Conservation (phyloP, 1,140 invertebrate genomes). For the Brachionus calyciflorus region DNA sequence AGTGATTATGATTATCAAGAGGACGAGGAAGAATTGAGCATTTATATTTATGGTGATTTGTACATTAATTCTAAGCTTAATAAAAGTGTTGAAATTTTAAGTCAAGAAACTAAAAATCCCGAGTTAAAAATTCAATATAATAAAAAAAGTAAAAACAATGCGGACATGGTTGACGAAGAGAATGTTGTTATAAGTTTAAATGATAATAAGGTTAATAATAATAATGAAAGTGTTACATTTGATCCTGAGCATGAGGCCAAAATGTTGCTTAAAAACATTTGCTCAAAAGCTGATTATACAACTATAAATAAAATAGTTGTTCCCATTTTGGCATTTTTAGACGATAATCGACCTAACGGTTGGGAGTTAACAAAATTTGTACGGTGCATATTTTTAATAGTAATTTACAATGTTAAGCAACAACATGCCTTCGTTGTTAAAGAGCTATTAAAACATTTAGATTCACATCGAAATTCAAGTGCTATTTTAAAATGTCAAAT, state of each 20-base stretch:
- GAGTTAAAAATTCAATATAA: background rate
- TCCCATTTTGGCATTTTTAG: slow-evolving; percentile 13
- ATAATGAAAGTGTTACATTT: background rate
- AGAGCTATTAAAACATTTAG: slow-evolving; percentile 37
- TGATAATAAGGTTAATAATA: background rate
- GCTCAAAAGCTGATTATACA: slow-evolving; percentile 27
- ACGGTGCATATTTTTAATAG: background rate
- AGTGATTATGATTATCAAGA: background rate
- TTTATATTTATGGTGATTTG: background rate
- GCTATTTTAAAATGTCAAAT: slow-evolving; percentile 32
- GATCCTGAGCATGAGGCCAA: slow-evolving; percentile 37
- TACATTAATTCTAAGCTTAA: slow-evolving; percentile 1
- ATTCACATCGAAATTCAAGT: slow-evolving; percentile 32
- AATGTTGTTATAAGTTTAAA: background rate
- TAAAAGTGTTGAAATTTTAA: background rate
- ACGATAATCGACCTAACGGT: background rate
- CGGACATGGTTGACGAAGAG: background rate
- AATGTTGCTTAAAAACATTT: slow-evolving; percentile 21
- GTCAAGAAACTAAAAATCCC: background rate
- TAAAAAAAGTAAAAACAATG: background rate
- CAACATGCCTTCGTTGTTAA: slow-evolving; percentile 21
- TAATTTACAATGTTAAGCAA: slow-evolving; percentile 42
- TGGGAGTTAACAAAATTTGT: slow-evolving; percentile 26
- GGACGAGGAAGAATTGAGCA: background rate
- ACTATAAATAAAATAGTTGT: slow-evolving; percentile 41